Conservation (phyloP, 2,113 vertebrate species). For the Delphinus delphis region DNA sequence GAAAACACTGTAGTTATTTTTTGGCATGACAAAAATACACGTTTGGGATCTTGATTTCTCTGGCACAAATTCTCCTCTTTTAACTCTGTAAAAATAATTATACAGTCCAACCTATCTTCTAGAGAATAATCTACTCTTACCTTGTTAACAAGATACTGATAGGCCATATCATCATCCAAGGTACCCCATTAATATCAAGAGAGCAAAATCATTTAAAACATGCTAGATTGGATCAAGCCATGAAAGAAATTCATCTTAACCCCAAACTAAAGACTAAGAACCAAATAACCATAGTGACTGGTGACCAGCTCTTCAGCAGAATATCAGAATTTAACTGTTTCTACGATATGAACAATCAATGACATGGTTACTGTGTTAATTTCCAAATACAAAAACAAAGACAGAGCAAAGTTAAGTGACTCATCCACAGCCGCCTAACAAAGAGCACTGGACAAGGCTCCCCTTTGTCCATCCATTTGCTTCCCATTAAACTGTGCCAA, state of each 20-base stretch:
- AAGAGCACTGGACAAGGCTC: neutral
- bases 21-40: neutral
- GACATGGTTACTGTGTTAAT: neutral
- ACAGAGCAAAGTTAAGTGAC: neutral
- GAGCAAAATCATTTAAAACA: constrained; percentile 9
- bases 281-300: neutral
- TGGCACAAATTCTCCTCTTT: neutral
- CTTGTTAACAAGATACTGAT: neutral
- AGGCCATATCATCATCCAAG: neutral
- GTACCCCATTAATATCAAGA: neutral
- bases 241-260: neutral
- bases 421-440: neutral
- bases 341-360: neutral
- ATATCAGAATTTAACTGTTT: neutral
- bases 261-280: neutral
- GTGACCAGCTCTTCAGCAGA: neutral
- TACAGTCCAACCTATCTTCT: neutral
- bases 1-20: neutral
- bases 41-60: neutral
- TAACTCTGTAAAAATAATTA: neutral
- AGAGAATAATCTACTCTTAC: neutral
- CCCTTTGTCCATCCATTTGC: neutral
- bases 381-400: constrained; percentile 41
- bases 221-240: neutral
- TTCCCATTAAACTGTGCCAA: constrained; percentile 1